Conservation (phyloP, 1,140 invertebrate genomes). For the Apis florea region DNA sequence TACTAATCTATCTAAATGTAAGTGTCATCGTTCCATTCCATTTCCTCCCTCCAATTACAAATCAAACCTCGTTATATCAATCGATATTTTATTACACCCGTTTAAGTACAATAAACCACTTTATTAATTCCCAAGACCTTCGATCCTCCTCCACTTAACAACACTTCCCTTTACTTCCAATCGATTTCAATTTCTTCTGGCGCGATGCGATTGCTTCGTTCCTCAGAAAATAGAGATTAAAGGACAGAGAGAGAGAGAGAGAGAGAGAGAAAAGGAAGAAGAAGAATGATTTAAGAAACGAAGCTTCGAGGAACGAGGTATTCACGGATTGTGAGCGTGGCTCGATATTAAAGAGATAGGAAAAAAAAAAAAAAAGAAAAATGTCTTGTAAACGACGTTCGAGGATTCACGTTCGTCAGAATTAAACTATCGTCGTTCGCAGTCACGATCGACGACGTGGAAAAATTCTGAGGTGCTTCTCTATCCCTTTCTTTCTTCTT, state of each 20-base stretch:
- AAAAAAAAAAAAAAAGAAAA: background rate
- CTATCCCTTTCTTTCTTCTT: background rate
- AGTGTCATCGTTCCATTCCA: too few relatives aligned
- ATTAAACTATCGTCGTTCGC: constrained; percentile 28
- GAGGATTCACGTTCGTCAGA: constrained; percentile 7
- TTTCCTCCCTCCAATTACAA: background rate
- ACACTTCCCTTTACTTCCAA: background rate
- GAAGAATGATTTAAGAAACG: background rate
- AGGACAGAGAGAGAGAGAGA: background rate
- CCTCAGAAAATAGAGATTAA: background rate
- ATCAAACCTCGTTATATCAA: background rate
- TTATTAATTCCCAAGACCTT: background rate
- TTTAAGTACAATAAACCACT: background rate
- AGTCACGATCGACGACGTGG: constrained; percentile 37
- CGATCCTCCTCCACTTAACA: background rate
- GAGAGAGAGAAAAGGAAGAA: background rate
- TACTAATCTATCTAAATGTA: too few relatives aligned
- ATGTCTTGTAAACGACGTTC: constrained; percentile 3
- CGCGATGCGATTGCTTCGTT: background rate
- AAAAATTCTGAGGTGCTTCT: constrained; percentile 12
- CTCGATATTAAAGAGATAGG: constrained; percentile 7
- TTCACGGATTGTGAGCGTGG: background rate
- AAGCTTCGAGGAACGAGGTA: background rate
- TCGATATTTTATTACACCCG: background rate
- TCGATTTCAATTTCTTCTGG: background rate